Base-by-base conservation (phyloP, 53 echinoderm and acorn worm species). In the Holothuria scabra region DNA sequence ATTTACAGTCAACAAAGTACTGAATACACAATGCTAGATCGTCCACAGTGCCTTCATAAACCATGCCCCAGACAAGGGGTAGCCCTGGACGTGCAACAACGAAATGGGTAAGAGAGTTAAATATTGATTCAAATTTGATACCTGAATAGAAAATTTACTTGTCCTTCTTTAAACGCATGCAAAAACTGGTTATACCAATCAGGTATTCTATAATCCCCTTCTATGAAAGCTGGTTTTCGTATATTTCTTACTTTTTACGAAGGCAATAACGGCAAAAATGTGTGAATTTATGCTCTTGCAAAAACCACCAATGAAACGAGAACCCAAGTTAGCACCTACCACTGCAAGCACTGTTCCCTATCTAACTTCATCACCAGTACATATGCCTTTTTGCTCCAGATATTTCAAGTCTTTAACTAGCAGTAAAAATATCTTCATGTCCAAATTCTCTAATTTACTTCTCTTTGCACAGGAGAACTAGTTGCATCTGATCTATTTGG, bases 11-110 rank as follows among this genome's bases (percentile, higher is more conserved):
- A 85, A 91, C 86, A 86, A 92, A 89, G 46, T 92, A 74, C 32
- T 82, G 28, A n/a, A 92, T 84, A 58, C 69, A 88, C 46, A 91
- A 60, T 19, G 88, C 91, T 67, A 91, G 35, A 66, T 88, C 88
- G 81, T 91, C 85, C 28, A 91, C 88, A 41, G 85, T 76, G 28
- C 88, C 88, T 81, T 91, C 92, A 85, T 80, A 92, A 30, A 74
- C 89, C 92, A 76, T 92, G 92, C 18, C 86, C 88, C 26, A 92
- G 76, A 56, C 92, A 92, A 56, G 92, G 19, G 92, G 92, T 3
- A 92, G 81, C 9, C 92, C 89, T 56, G 83, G 86, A 29, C n/a
- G 23, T 66, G 74, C 72, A 31, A 92, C 92, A 92, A 89, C 89
- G 58, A 89, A 92, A 56, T 85, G 74, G 49, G 81, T 25, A 21